Conservation (phyloP, 2,888 invertebrate genomes). For the Dasysyrphus tricinctus region DNA sequence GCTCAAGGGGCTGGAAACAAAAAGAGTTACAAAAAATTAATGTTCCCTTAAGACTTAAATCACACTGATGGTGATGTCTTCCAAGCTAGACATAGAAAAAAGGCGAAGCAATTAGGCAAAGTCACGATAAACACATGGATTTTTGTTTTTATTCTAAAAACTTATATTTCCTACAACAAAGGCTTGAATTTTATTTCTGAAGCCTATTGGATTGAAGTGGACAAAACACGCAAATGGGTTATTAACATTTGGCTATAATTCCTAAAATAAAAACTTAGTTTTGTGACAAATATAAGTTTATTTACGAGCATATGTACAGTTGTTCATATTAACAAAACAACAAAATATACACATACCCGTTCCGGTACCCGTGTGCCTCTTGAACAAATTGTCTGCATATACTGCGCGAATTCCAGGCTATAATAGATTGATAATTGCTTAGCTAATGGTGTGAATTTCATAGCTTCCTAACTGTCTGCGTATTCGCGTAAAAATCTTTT, state of each 20-base stretch:
- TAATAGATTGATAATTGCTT: slow-evolving; percentile 67
- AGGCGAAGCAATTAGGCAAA: slow-evolving; percentile 54
- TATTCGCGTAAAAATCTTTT: not conserved
- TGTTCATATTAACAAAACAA: not conserved
- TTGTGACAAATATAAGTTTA: not conserved
- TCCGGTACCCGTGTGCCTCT: no score
- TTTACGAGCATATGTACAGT: no score
- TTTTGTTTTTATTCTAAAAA: slow-evolving; percentile 26
- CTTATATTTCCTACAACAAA: not conserved
- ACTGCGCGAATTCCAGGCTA: slow-evolving; percentile 53
- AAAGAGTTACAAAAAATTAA: slow-evolving; percentile 58
- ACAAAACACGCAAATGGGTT: slow-evolving; percentile 56
- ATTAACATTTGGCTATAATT: slow-evolving; percentile 43
- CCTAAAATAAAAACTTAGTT: not conserved
- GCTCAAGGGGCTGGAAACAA: slow-evolving; percentile 16
- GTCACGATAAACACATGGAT: slow-evolving; percentile 55
- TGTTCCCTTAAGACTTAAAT: slow-evolving; percentile 42
- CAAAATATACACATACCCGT: not conserved
- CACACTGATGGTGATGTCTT: not conserved
- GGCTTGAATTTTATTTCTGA: slow-evolving; percentile 4
- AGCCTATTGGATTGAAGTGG: slow-evolving; percentile 23
- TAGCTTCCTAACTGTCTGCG: slow-evolving; percentile 14
- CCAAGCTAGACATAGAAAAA: not conserved
- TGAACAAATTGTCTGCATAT: slow-evolving; percentile 56
- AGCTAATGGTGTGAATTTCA: slow-evolving; percentile 47